Conservation (phyloP, 2,888 invertebrate genomes). For the Hirtodrosophila duncani region DNA sequence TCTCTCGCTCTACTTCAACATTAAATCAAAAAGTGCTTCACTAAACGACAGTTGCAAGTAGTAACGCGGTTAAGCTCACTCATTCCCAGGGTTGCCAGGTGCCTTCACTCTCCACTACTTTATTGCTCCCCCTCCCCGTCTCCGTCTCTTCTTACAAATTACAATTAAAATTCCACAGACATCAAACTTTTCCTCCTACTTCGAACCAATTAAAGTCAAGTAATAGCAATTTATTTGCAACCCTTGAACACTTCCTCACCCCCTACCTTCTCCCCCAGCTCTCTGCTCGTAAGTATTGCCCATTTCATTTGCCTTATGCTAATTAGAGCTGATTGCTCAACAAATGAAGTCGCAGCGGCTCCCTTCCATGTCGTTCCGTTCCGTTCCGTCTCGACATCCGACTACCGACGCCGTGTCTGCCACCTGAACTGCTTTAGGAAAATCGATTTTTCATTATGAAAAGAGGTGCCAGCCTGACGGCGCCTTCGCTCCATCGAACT, state of each 20-base stretch:
- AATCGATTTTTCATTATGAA: slow-evolving; percentile 51
- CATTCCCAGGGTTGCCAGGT: background rate
- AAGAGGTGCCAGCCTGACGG: too few species aligned
- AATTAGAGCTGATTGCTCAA: slow-evolving; percentile 66
- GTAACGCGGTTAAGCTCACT: background rate
- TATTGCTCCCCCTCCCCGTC: slow-evolving; percentile 5
- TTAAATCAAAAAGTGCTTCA: slow-evolving; percentile 21
- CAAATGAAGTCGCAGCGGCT: slow-evolving; percentile 51
- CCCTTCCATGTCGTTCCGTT: too few species aligned
- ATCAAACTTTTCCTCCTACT: slow-evolving; percentile 27
- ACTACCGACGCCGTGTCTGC: too few species aligned
- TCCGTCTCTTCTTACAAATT: slow-evolving; percentile 15
- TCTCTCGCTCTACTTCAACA: too few species aligned
- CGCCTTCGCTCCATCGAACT: slow-evolving; percentile 6
- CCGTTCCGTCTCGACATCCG: too few species aligned
- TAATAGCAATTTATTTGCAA: slow-evolving; percentile 62
- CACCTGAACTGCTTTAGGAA: slow-evolving; percentile 13
- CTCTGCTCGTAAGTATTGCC: slow-evolving; percentile 22
- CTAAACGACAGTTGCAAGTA: background rate
- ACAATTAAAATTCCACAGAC: slow-evolving; percentile 59
- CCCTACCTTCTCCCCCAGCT: slow-evolving; percentile 3
- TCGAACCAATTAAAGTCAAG: slow-evolving; percentile 59
- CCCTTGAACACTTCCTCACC: slow-evolving; percentile 8
- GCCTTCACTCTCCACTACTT: background rate
- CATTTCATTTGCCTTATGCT: slow-evolving; percentile 46